Percentiles rank a stretch among this genome's conserved stretches.
phyloP scores from a whole-genome alignment of 1,140 invertebrate species.

The Rhagoletis pomonella region DNA sequence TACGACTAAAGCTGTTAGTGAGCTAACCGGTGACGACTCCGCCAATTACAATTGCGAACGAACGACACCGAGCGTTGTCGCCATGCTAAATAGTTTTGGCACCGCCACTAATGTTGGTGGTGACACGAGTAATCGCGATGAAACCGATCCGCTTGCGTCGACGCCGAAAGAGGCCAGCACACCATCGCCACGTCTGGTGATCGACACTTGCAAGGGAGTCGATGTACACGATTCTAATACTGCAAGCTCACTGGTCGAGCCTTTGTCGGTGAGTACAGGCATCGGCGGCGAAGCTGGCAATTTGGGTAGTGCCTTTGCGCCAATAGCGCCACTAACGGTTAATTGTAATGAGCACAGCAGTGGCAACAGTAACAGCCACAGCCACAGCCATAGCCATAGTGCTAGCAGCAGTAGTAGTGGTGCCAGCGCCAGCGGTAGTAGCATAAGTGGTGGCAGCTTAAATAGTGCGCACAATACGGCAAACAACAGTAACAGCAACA shows the following conservation, averaged over 20 bases:
- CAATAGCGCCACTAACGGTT: neutral
- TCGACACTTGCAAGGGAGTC: conserved; percentile 69
- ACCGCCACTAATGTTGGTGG: neutral
- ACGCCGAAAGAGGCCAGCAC: conserved; percentile 66
- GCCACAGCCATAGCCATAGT: conserved; percentile 14
- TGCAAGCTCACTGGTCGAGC: conserved; percentile 62
- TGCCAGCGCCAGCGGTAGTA: conserved; percentile 11
- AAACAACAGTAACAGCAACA: conserved; percentile 67
- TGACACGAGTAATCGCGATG: conserved; percentile 53
- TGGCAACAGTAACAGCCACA: conserved; percentile 56
- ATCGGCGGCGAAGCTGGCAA: neutral
- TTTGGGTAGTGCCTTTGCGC: neutral
- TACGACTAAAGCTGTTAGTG: conserved; percentile 2
- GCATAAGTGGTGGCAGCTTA: conserved; percentile 54
- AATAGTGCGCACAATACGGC: conserved; percentile 65
- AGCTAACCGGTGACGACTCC: conserved; percentile 46
- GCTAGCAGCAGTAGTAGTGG: conserved; percentile 4
- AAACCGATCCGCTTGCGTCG: conserved; percentile 30
- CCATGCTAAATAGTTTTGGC: conserved; percentile 23
- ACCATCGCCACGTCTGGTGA: conserved; percentile 68
- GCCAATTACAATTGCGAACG: conserved; percentile 46
- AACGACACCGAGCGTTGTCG: neutral
- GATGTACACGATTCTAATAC: conserved; percentile 67
- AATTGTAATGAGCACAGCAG: conserved; percentile 55
- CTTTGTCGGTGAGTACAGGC: neutral